Evolutionary conservation across 2,797 vertebrate genomes (phyloP), one percentile per base, ranked within the genome.

Genomic region (Mormyrus hasselquistii): DNA sequence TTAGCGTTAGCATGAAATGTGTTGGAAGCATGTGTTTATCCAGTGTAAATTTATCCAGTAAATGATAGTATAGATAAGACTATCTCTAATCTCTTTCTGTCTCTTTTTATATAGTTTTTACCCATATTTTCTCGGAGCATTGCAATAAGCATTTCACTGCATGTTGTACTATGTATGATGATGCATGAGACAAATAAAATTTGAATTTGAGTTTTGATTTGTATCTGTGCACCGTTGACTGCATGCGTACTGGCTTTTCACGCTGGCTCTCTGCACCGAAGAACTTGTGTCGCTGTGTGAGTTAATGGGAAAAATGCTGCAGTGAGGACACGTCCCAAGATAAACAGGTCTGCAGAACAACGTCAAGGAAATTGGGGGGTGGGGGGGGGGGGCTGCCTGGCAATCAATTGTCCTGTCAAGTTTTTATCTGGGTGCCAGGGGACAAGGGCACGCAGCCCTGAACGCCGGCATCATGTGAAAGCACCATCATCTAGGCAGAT

Each of bases 361-460:
- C 65, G 14, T 88, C 62, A 25, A 69, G 12, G n/a, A 88, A 34
- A 44, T 10, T 73, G 47, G 34, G 49, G 5, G 52, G 50, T 34
- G 34, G 34, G 38, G 7, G 34, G 29, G n/a, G n/a, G 49, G 16
- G 22, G 0, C 57, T 8, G 41, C 8, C 34, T 14, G 10, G 34
- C 55, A 34, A 65, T 49, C 85, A 57, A 47, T 62, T 87, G 16
- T 87, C 34, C 86, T 87, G 86, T 65, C 55, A 88, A 62, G 47
- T 57, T 34, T 57, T 62, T 88, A 25, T 84, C 19, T 7, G 53
- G 55, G 19, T 79, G 55, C 55, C 16, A 25, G 16, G 29, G 53
- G 88, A 57, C 38, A 47, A 19, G 38, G 14, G 12, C 88, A 5
- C 19, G 14, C 34, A 16, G 53, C 41, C 14, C 65, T 9, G 16